Percentiles rank a stretch among this genome's conserved stretches.
phyloP scores from a whole-genome alignment of 2,113 vertebrate genomes.

The Phylloscopus trochiloides region DNA sequence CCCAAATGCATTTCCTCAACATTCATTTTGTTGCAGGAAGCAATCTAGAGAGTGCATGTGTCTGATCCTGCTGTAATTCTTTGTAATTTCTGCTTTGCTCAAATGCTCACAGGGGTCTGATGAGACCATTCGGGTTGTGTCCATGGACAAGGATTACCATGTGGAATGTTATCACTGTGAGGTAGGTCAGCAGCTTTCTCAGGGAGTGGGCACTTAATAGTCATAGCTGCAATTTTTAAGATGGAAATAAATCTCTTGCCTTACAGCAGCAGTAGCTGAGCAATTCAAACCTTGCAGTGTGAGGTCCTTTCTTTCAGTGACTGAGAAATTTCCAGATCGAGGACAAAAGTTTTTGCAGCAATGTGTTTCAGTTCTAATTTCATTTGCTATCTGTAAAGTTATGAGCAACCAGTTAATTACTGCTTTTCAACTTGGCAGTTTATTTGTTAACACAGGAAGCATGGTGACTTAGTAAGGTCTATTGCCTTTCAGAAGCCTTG shows the following conservation, averaged over 20 bases:
- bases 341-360: background rate
- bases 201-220: background rate
- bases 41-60: background rate
- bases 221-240: background rate
- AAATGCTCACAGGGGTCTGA: constrained; percentile 86
- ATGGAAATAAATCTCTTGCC: background rate
- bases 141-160: constrained; percentile 97
- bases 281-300: background rate
- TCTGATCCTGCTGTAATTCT: background rate
- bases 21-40: background rate
- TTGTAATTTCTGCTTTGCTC: background rate
- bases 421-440: background rate
- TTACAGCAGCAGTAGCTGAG: background rate
- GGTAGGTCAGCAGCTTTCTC: constrained; percentile 73
- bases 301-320: background rate
- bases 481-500: background rate
- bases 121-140: constrained; percentile 94
- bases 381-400: background rate
- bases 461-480: background rate
- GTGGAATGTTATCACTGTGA: constrained; percentile 95
- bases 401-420: background rate
- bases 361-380: background rate
- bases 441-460: background rate
- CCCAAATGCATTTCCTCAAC: background rate
- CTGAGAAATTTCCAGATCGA: background rate